Conservation (phyloP, 2,888 invertebrate species). For the Machimus rusticus region DNA sequence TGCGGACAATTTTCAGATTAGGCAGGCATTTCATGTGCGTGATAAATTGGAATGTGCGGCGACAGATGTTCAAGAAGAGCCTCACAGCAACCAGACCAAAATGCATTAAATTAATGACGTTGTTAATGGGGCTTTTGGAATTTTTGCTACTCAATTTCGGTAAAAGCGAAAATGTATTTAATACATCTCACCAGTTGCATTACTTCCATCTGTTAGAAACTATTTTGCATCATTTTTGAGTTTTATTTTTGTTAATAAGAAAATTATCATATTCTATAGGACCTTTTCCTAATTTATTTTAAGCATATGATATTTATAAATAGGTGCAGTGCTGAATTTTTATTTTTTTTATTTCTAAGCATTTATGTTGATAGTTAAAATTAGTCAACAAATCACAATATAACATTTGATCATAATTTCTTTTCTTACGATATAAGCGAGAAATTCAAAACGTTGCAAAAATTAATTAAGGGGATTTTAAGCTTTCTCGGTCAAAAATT, state of each 20-base stretch:
- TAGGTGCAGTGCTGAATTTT: no score
- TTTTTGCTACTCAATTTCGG: not conserved
- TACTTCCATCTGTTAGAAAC: not conserved
- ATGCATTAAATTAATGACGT: not conserved
- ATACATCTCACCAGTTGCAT: not conserved
- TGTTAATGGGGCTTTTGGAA: not conserved
- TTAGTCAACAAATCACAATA: no score
- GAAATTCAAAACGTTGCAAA: no score
- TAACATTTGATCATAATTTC: no score
- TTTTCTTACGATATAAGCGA: no score
- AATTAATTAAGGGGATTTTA: no score
- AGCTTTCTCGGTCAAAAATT: no score
- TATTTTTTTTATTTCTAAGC: no score
- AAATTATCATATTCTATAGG: no score
- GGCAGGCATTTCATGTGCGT: not conserved
- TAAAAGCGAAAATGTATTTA: not conserved
- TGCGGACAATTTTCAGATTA: not conserved
- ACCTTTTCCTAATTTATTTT: no score
- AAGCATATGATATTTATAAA: no score
- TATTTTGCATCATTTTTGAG: not conserved
- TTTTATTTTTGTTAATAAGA: not conserved
- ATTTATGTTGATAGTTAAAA: no score
- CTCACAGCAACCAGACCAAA: not conserved
- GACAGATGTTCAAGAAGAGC: not conserved
- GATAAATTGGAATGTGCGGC: not conserved